Evolutionary conservation across 1,140 invertebrate genomes (phyloP), one percentile per base, ranked within the genome.

Genomic region (Ostrea denselamellosa): DNA sequence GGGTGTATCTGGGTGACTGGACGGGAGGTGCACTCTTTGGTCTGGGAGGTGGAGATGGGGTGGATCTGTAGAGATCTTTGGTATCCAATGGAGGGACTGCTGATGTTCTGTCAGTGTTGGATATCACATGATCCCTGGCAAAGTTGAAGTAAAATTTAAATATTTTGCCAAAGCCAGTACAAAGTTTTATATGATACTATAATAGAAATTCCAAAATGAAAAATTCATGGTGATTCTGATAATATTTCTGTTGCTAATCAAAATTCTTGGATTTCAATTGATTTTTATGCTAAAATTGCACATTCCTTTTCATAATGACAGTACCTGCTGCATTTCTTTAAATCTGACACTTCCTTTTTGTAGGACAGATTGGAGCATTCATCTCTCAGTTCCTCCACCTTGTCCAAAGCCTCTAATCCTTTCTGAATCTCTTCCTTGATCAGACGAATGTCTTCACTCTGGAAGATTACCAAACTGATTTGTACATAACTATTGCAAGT

Each of bases 371-470:
- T 89, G 8, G 92, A 86, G 89, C 95, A 95, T 87, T 95, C 94
- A 91, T 95, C 94, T 81, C 94, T 89, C 0, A 95, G 89, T 51
- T 91, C 89, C 14, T 93, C 92, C 17, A 95, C 91, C 85, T 92
- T 93, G 53, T 94, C 90, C 25, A 95, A 86, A 85, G 92, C 91
- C 44, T 93, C 90, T 19, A 92, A 53, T 14, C 94, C 95, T 54
- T 85, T 87, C 10, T 90, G 89, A 12, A 93, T 90, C 86, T 95
- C 94, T 62, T 94, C 90, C 86, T 93, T 93, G 83, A 95, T 87
- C 44, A 94, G 86, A 28, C 92, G 83, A 34, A 95, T 94, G 86
- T 95, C 95, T 89, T 95, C 94, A 92, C 94, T 95, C 94, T 95
- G 87, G 81, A 87, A 62, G 0, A 62, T 62, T 62, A 62, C 56